Conservation (phyloP, 2,888 invertebrate species). For the Bimastos eiseni region DNA sequence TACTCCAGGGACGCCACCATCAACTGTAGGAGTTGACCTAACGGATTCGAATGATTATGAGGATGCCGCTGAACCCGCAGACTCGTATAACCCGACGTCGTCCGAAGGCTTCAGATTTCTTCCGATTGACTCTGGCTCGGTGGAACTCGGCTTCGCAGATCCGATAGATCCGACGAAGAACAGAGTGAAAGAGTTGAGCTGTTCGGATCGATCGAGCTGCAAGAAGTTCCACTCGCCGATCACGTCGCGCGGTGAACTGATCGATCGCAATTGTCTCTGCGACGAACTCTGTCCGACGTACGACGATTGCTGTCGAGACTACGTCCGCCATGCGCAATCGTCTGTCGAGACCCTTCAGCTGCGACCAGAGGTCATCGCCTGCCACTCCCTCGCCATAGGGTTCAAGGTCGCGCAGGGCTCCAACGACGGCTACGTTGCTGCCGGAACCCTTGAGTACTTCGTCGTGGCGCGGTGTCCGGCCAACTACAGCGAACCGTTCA, state of each 20-base stretch:
- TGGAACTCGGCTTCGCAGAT: neutral
- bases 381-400: neutral
- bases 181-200: neutral
- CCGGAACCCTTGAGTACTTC: neutral
- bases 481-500: conserved; percentile 22
- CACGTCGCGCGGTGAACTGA: neutral
- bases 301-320: conserved; percentile 48
- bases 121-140: neutral
- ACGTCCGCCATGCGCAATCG: conserved; percentile 14
- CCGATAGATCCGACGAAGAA: neutral
- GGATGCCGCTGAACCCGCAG: neutral
- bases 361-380: conserved; percentile 29
- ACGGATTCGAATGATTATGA: neutral
- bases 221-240: neutral
- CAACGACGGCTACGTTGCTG: neutral
- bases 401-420: neutral
- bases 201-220: neutral
- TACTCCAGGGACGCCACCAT: neutral
- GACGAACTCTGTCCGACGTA: conserved; percentile 47
- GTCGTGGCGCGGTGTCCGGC: neutral
- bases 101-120: neutral
- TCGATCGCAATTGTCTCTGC: conserved; percentile 45
- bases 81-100: neutral
- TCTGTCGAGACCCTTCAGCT: conserved; percentile 34
- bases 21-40: neutral